Conservation (phyloP, 2,888 invertebrate species). For the Nemoura dubitans region DNA sequence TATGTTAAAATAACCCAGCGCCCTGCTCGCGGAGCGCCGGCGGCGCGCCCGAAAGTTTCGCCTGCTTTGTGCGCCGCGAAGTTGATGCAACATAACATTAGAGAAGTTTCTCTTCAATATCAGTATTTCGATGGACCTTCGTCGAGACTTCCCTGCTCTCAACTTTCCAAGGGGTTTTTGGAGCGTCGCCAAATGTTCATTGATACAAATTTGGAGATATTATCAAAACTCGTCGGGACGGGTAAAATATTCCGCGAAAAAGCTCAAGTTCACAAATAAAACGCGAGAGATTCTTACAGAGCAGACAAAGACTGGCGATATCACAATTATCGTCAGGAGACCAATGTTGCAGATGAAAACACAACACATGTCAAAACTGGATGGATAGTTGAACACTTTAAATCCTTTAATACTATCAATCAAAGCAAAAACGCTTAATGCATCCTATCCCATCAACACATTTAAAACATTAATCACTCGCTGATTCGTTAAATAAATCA, state of each 20-base stretch:
- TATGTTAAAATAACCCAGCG: background rate
- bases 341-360: conserved; percentile 7
- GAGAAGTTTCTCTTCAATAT: background rate
- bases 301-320: background rate
- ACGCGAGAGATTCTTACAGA: background rate
- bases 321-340: background rate
- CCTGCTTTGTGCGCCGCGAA: background rate
- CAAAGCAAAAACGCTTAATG: conserved; percentile 3
- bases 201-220: background rate
- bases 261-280: background rate
- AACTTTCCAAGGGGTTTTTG: background rate
- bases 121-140: conserved; percentile 3
- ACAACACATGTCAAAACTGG: conserved; percentile 1
- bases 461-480: background rate
- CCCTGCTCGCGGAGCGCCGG: no score
- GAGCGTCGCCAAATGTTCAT: background rate
- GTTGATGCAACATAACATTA: background rate
- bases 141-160: background rate
- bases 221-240: background rate
- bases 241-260: background rate
- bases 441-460: background rate
- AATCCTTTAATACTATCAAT: background rate
- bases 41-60: background rate
- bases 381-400: background rate
- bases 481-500: background rate